phyloP scores from a whole-genome alignment of 2,113 vertebrate species.

The Pterocles gutturalis region DNA sequence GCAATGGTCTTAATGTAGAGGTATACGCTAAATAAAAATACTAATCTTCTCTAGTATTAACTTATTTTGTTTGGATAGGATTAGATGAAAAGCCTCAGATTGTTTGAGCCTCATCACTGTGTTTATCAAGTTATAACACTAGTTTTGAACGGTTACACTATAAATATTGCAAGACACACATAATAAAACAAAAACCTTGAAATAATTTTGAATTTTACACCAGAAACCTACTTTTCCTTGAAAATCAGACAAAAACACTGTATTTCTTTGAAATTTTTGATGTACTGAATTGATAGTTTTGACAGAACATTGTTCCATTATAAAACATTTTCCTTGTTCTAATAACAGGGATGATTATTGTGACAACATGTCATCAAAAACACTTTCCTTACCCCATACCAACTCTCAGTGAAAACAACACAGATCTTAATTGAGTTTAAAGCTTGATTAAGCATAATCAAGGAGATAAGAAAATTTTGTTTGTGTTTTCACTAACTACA shows the following conservation, averaged over 20 bases:
- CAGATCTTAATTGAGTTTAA: neutral
- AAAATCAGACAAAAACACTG: neutral
- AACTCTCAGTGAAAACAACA: neutral
- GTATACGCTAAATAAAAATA: neutral
- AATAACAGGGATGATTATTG: neutral
- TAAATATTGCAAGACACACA: neutral
- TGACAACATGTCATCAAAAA: neutral
- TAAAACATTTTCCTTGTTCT: neutral
- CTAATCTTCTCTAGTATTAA: neutral
- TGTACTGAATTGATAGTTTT: neutral
- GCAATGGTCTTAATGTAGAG: neutral
- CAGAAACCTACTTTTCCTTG: neutral
- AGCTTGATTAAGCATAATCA: neutral
- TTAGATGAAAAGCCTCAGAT: neutral
- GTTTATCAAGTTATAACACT: neutral
- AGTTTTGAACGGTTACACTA: neutral
- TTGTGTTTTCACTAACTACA: fast-evolving
- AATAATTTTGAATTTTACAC: neutral
- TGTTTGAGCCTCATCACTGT: neutral
- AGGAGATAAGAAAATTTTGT: neutral
- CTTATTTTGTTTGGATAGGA: neutral
- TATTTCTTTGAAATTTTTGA: neutral
- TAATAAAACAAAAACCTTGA: neutral
- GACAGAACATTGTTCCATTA: neutral
- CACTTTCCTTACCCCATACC: neutral